A percentile compares a stretch with the other conserved stretches of the same genome.
Evolutionary conservation across 2,113 vertebrate species (phyloP).

Genomic region (Gymnorhina tibicen): DNA sequence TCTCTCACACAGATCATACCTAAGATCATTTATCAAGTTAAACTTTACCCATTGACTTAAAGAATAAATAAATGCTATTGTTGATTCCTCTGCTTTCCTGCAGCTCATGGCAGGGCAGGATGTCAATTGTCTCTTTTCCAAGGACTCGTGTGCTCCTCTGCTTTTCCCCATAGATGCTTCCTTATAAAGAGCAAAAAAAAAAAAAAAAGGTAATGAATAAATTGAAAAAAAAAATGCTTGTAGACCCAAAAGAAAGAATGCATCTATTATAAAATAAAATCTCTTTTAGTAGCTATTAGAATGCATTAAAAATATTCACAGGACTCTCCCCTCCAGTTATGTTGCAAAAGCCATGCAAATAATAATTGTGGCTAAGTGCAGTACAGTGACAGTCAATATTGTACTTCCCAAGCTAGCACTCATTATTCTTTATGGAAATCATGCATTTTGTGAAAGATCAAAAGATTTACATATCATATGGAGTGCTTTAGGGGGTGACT

Average conservation of each 20-base stretch:
- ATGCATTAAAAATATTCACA: constrained; percentile 71
- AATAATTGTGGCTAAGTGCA: constrained; percentile 75
- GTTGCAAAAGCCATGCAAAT: constrained; percentile 73
- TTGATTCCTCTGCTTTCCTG: background rate
- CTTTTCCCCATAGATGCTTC: background rate
- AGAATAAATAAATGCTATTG: background rate
- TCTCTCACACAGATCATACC: background rate
- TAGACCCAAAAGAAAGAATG: constrained; percentile 56
- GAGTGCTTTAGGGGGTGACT: constrained; percentile 80
- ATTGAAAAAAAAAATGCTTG: constrained; percentile 46
- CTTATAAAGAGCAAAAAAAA: background rate
- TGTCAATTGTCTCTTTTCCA: constrained; percentile 41
- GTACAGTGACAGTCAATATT: constrained; percentile 75
- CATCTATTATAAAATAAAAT: constrained; percentile 73
- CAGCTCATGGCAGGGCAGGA: constrained; percentile 24
- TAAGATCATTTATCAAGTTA: background rate
- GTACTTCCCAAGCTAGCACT: constrained; percentile 73
- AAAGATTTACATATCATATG: constrained; percentile 82
- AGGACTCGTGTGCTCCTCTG: background rate
- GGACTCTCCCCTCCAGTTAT: constrained; percentile 70
- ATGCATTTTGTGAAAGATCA: constrained; percentile 79
- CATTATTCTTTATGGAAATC: constrained; percentile 78
- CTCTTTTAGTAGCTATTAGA: constrained; percentile 67
- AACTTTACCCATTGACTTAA: background rate
- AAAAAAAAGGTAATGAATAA: constrained; percentile 34